Conservation (phyloP, 2,797 vertebrate genomes). For the Eulemur albifrons region DNA sequence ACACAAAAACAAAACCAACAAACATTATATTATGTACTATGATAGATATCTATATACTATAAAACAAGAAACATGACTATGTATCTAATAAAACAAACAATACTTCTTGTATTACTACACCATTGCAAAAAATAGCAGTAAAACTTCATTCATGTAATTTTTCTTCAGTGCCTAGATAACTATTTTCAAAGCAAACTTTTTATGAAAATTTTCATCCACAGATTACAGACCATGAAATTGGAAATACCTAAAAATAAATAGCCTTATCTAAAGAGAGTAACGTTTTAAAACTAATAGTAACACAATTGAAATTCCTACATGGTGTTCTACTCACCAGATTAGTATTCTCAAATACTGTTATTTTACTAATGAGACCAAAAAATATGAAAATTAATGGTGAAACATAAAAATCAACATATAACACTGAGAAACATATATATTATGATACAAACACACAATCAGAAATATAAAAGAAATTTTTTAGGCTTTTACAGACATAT, state of each 20-base stretch:
- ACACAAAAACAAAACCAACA: conserved; percentile 17
- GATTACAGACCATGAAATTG: neutral
- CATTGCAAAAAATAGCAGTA: neutral
- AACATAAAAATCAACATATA: neutral
- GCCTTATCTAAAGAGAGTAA: neutral
- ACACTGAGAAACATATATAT: neutral
- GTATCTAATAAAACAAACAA: conserved; percentile 12
- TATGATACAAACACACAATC: neutral
- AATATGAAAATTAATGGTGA: neutral
- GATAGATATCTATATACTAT: neutral
- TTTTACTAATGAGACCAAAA: neutral
- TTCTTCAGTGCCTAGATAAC: neutral
- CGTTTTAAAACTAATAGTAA: neutral
- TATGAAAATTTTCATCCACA: conserved; percentile 4
- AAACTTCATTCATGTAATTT: conserved; percentile 6
- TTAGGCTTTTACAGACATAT: neutral
- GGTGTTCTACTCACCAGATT: neutral
- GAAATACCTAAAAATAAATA: neutral
- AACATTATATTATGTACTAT: neutral
- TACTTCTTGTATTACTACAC: neutral
- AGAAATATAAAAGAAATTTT: neutral
- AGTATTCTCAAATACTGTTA: neutral
- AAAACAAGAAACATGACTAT: conserved; percentile 18
- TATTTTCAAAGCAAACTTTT: conserved; percentile 15
- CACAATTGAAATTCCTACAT: neutral